These are phyloP conservation scores for Diuraphis noxia DNA, from an alignment of 1,140 invertebrate genomes.

Conservation along the genomic window DNA sequence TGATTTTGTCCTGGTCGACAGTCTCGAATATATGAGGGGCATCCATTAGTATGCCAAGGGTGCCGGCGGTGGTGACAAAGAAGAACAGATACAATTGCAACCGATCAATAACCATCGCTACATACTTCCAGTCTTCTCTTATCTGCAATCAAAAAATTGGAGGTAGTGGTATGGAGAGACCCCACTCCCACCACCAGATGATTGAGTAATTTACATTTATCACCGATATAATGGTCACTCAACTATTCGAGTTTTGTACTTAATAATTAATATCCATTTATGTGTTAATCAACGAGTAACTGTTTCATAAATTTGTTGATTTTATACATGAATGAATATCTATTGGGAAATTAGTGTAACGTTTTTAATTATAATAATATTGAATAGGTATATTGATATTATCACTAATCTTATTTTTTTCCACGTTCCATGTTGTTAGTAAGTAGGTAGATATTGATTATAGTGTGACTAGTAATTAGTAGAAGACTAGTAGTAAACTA, in stretches of 20 bases:
- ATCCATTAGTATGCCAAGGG: slow-evolving; percentile 96
- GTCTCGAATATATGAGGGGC: slow-evolving; percentile 99
- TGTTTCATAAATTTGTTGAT: neutral
- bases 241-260: neutral
- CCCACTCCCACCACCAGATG: neutral
- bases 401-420: neutral
- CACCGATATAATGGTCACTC: neutral
- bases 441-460: neutral
- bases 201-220: neutral
- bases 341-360: neutral
- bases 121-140: slow-evolving; percentile 99
- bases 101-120: slow-evolving; percentile 98
- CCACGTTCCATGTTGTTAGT: neutral
- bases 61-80: slow-evolving; percentile 92
- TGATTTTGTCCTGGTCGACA: slow-evolving; percentile 95
- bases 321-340: neutral
- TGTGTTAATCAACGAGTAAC: neutral
- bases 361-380: neutral
- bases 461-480: neutral
- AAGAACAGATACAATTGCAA: slow-evolving; percentile 97
- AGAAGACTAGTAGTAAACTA: too few species aligned
- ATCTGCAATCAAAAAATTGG: slow-evolving; percentile 69
- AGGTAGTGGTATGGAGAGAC: neutral
- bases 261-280: neutral
- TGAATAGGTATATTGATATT: neutral